Evolutionary conservation across 1,140 invertebrate species (phyloP).

Genomic region (Papilio aristodemus): DNA sequence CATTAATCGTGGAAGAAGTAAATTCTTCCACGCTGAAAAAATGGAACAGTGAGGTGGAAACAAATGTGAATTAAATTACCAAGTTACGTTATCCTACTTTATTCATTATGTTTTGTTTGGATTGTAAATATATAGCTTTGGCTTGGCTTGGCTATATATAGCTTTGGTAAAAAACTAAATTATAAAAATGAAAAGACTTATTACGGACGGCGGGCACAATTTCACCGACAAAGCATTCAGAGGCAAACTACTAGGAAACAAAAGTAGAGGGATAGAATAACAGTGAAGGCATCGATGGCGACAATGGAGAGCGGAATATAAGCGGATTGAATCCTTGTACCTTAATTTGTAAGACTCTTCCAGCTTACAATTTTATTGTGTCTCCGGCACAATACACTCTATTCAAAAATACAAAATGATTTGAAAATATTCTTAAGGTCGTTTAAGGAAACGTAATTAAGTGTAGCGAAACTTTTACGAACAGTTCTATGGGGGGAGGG

Average conservation of each 20-base stretch:
- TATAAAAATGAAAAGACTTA: not conserved
- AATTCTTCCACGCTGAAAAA: not conserved
- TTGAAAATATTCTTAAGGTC: conserved; percentile 26
- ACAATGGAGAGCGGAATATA: conserved; percentile 29
- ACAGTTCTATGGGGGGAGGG: not conserved
- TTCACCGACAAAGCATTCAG: conserved; percentile 10
- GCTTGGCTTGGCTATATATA: no score
- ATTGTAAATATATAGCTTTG: not conserved
- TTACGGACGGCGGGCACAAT: conserved; percentile 7
- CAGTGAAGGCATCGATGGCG: conserved; percentile 19
- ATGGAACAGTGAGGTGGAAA: not conserved
- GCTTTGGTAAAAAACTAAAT: no score
- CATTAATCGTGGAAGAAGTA: no score
- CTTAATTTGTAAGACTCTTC: conserved; percentile 34
- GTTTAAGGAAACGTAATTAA: conserved; percentile 27
- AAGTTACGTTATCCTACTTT: no score
- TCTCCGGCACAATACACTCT: conserved; percentile 29
- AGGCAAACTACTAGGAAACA: conserved; percentile 18
- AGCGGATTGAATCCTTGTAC: conserved; percentile 34
- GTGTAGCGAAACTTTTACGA: conserved; percentile 9
- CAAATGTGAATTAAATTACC: no score
- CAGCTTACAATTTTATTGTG: conserved; percentile 30
- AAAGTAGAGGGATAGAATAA: conserved; percentile 19
- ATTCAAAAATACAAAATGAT: conserved; percentile 29
- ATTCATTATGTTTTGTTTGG: not conserved